Evolutionary conservation across 2,888 invertebrate genomes (phyloP), one percentile per base, ranked within the genome.

Genomic region (Eilema caniola): DNA sequence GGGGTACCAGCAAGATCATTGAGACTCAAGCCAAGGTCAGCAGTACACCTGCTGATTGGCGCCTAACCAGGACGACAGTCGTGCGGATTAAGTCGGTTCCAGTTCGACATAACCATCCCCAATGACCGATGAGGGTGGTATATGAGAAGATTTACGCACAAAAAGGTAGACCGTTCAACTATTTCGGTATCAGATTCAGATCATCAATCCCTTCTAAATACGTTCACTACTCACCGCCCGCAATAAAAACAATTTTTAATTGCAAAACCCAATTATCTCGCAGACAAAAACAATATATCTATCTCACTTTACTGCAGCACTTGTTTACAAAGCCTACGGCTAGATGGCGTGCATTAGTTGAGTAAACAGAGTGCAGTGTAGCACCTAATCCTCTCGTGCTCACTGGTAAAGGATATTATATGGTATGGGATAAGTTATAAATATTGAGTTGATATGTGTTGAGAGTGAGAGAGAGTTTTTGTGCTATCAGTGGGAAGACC

Each of bases 291-390:
- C 89, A 93, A 86, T 88, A 90, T 88, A 3, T 37, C 12, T 33
- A 33, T 33, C 33, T 33, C 10, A 90, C 89, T 84, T 84, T 68
- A 72, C 72, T 76, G 74, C 70, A 61, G 25, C 69, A 24, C 64
- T 72, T 94, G 93, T 94, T 93, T 91, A 90, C 89, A 75, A 71
- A 90, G 88, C 93, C 92, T 75, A 82, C 88, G 92, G 94, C 89
- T 93, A 94, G 93, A 92, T 95, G 93, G 93, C 93, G 92, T 92
- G 93, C 95, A 95, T 95, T 94, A 95, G 91, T 88, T 89, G 81
- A 88, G 91, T 90, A 86, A 94, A 95, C 92, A 94, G 7, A 70
- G 76, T 73, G 79, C 84, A 24, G 57, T 83, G 81, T 53, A 69
- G 57, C 80, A 83, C 81, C 76, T 92, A 92, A 94, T 92, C 93